phyloP scores from a whole-genome alignment of 2,888 invertebrate species.

The Epirrhoe alternata region DNA sequence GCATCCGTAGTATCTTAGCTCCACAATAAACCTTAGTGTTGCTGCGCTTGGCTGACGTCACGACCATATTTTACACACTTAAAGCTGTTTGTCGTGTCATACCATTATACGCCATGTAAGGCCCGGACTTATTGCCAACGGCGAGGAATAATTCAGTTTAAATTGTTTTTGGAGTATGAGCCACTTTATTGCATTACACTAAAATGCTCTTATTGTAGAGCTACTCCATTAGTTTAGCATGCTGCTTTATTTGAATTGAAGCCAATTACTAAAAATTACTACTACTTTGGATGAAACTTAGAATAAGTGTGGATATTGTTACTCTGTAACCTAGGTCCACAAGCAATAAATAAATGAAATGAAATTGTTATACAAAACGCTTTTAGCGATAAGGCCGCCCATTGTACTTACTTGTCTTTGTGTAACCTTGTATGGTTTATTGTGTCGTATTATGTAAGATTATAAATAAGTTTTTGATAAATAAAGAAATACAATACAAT shows the following conservation, averaged over 20 bases:
- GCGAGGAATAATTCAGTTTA: conserved; percentile 77
- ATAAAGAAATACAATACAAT: too few relatives aligned
- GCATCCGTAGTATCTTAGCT: conserved; percentile 68
- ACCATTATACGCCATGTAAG: conserved; percentile 84
- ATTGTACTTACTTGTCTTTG: too few relatives aligned
- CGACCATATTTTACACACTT: conserved; percentile 83
- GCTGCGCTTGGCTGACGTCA: conserved; percentile 78
- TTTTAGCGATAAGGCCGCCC: too few relatives aligned
- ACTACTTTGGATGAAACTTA: too few relatives aligned
- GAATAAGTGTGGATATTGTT: not conserved
- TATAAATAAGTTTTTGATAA: too few relatives aligned
- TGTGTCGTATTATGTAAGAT: too few relatives aligned
- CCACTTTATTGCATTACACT: conserved; percentile 72
- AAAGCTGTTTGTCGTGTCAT: conserved; percentile 85
- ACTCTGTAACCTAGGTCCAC: too few relatives aligned
- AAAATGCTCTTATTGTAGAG: conserved; percentile 70
- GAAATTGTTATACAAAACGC: too few relatives aligned
- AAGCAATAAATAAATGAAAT: too few relatives aligned
- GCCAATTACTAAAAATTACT: not conserved
- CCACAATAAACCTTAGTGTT: conserved; percentile 70
- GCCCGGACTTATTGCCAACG: conserved; percentile 78
- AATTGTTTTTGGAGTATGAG: conserved; percentile 77
- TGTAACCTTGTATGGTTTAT: too few relatives aligned
- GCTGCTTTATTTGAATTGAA: conserved; percentile 14
- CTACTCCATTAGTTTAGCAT: conserved; percentile 56